phyloP scores from a whole-genome alignment of 1,140 invertebrate species.

The Calliphora vicina region DNA sequence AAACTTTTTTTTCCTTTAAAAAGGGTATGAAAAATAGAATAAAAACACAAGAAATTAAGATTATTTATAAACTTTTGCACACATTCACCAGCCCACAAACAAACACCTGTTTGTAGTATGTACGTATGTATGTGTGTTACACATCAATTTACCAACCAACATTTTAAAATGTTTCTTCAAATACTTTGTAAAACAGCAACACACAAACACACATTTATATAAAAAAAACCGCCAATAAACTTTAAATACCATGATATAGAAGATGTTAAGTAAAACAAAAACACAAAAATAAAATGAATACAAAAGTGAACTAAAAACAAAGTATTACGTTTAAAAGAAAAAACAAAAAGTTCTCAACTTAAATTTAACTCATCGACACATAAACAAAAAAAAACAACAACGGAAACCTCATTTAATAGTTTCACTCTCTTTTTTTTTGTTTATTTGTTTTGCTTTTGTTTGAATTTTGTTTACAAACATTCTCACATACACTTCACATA shows the following conservation, averaged over 20 bases:
- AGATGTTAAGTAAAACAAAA: neutral
- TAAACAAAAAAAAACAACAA: neutral
- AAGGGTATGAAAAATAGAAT: neutral
- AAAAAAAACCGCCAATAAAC: too few species aligned
- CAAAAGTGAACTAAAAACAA: neutral
- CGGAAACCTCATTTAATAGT: conserved; percentile 3
- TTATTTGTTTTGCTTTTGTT: neutral
- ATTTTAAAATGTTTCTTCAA: neutral
- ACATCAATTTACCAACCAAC: neutral
- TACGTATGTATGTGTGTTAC: neutral
- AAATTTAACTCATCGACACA: conserved; percentile 5
- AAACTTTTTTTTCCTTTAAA: neutral
- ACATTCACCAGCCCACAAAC: neutral
- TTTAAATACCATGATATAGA: too few species aligned
- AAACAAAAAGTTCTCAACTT: neutral
- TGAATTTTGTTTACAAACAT: neutral
- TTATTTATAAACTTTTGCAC: neutral
- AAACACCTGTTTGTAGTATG: neutral
- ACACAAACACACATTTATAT: neutral
- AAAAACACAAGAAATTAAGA: neutral
- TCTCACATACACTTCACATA: neutral
- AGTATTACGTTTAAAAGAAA: neutral
- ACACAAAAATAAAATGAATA: neutral
- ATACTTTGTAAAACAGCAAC: neutral
- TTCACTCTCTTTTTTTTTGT: neutral